A percentile compares a stretch with the other conserved stretches of the same genome.
Evolutionary conservation across 1,140 invertebrate genomes (phyloP).

Genomic region (Brachionus rubens): DNA sequence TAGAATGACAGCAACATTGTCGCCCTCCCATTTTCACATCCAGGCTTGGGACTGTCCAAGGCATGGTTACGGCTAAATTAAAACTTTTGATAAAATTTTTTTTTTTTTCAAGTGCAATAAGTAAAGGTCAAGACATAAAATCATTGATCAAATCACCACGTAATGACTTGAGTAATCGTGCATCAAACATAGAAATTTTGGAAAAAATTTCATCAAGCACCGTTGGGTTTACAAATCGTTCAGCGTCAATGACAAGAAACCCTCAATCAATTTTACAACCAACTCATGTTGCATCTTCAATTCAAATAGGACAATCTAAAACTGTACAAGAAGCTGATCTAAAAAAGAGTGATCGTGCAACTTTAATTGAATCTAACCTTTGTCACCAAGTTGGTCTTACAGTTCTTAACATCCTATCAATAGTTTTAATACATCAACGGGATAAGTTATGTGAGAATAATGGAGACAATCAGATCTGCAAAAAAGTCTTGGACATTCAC

Average conservation of each 20-base stretch:
- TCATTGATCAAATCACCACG: conserved; percentile 18
- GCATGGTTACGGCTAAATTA: too few relatives aligned
- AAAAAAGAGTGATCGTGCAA: neutral
- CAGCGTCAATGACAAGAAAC: conserved; percentile 4
- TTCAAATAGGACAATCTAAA: neutral
- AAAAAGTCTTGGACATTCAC: conserved; percentile 75
- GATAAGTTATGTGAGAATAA: conserved; percentile 66
- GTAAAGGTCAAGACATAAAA: conserved; percentile 38
- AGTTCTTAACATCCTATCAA: conserved; percentile 76
- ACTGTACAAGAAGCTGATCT: neutral
- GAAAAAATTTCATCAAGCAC: neutral
- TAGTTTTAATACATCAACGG: conserved; percentile 77
- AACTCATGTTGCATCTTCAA: neutral
- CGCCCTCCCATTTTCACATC: too few relatives aligned
- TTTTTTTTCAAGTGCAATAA: conserved; percentile 9
- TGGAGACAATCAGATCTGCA: conserved; percentile 73
- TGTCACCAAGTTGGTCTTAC: conserved; percentile 83
- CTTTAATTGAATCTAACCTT: conserved; percentile 73
- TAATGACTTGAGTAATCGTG: neutral
- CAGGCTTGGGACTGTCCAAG: too few relatives aligned
- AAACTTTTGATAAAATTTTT: neutral
- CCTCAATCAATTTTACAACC: neutral
- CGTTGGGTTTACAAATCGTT: neutral
- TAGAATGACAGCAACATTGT: too few relatives aligned
- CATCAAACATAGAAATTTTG: conserved; percentile 1